Conservation (phyloP, 2,797 vertebrate species). For the Synanceia verrucosa region DNA sequence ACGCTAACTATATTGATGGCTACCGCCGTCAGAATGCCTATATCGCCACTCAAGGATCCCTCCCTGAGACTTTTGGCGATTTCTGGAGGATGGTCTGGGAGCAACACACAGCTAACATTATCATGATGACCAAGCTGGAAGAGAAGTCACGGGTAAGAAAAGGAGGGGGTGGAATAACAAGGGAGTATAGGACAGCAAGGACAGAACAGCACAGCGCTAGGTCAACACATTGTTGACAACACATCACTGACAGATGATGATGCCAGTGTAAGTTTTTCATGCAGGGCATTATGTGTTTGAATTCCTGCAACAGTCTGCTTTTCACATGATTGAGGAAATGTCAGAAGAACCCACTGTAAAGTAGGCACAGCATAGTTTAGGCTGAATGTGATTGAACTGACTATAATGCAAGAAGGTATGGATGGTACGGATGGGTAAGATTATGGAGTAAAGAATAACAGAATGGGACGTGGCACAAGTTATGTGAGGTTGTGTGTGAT, state of each 20-base stretch:
- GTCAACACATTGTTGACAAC: slow-evolving; percentile 90
- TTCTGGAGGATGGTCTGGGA: slow-evolving; percentile 99
- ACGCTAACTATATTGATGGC: slow-evolving; percentile 97
- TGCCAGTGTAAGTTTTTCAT: not conserved
- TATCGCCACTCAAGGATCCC: slow-evolving; percentile 95
- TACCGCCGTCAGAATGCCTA: slow-evolving; percentile 98
- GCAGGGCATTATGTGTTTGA: not conserved
- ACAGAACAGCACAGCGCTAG: not conserved
- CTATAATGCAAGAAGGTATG: not conserved
- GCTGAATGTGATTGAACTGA: not conserved
- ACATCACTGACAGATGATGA: not conserved
- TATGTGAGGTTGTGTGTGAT: not conserved
- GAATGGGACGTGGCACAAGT: not conserved
- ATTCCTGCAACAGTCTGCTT: not conserved
- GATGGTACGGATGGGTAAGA: not conserved
- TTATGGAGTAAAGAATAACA: not conserved
- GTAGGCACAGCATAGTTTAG: not conserved
- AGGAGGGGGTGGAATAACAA: not conserved
- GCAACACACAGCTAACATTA: slow-evolving; percentile 93
- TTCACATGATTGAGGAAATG: not conserved
- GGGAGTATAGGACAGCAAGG: not conserved
- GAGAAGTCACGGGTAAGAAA: slow-evolving; percentile 95
- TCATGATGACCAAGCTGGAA: slow-evolving; percentile 99
- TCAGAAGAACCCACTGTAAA: not conserved
- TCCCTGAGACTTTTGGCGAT: slow-evolving; percentile 97